Base-by-base conservation (phyloP, 1,140 invertebrate genomes). In the Muscidifurax raptorellus region DNA sequence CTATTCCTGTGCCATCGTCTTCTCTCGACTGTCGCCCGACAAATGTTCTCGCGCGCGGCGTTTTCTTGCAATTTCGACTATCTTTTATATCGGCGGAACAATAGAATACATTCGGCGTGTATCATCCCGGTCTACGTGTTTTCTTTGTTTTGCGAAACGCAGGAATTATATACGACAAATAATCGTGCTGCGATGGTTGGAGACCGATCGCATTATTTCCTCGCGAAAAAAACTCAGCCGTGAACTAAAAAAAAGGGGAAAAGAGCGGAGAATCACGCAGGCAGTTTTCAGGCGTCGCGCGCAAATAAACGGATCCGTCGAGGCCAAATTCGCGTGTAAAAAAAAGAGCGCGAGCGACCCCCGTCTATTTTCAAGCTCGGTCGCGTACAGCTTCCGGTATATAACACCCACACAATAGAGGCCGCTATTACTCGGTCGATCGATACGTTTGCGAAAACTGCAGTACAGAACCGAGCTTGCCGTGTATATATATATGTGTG, bases 61-160 rank as follows among this genome's bases (percentile, higher is more conserved):
- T 82, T 82, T 82, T 47, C 80, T 82, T 75, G 30, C 27, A 22
- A 82, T 82, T 64, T 44, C 80, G 25, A 28, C 32, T 64, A 76
- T 27, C 44, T 74, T 74, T 76, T 82, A 82, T 59, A 32, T 22
- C n/a, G 59, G 7, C 9, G 71, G 6, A 2, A 82, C 52, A 66
- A 76, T 74, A 74, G 59, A 80, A 80, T 71, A 13, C 64, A 47
- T 47, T 47, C 44, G 44, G 13, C 15, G n/a, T n/a, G n/a, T 47
- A 40, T 40, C 9, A 40, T 47, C 44, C 1, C 44, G 7, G 1
- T 47, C 44, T 2, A 1, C 12, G 5, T 13, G 4, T 13, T 13
- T 13, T 47, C 44, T 7, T 2, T 47, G 13, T n/a, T n/a, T n/a
- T n/a, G n/a, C n/a, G n/a, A n/a, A n/a, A n/a, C 44, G 44, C 7